phyloP scores from a whole-genome alignment of 2,113 vertebrate species.

The Sander lucioperca region DNA sequence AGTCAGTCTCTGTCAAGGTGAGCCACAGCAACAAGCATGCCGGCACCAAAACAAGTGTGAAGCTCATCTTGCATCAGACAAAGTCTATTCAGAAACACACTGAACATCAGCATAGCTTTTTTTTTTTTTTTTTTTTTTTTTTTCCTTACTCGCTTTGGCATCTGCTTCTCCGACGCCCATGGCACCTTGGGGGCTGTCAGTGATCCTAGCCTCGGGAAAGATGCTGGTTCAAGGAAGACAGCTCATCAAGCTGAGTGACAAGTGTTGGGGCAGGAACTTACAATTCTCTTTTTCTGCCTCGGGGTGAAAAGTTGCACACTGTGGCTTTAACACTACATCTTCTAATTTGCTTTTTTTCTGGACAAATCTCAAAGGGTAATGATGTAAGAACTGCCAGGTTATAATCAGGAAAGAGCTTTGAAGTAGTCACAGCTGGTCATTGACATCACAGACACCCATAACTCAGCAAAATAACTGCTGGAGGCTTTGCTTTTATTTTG shows the following conservation, averaged over 20 bases:
- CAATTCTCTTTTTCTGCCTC: slow-evolving; percentile 40
- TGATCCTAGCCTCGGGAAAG: slow-evolving; percentile 54
- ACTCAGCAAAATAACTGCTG: slow-evolving; percentile 13
- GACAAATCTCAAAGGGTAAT: slow-evolving; percentile 31
- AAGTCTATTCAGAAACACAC: slow-evolving; percentile 17
- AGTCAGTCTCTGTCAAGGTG: slow-evolving; percentile 34
- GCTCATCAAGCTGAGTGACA: slow-evolving; percentile 74
- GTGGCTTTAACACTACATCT: slow-evolving; percentile 36
- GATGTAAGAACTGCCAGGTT: slow-evolving; percentile 34
- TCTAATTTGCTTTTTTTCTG: slow-evolving; percentile 13
- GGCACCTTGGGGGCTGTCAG: slow-evolving; percentile 37
- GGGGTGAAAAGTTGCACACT: slow-evolving; percentile 43
- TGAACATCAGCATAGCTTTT: slow-evolving; percentile 3
- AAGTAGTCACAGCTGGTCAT: slow-evolving; percentile 39
- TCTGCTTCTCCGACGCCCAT: slow-evolving; percentile 17
- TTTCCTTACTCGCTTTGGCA: slow-evolving; percentile 2
- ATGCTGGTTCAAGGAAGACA: slow-evolving; percentile 48
- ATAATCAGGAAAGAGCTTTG: slow-evolving; percentile 40
- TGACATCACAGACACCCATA: neutral
- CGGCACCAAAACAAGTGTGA: slow-evolving; percentile 21
- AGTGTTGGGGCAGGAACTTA: slow-evolving; percentile 42
- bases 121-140: neutral
- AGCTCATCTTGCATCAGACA: slow-evolving; percentile 25
- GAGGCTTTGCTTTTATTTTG: neutral
- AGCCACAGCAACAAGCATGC: slow-evolving; percentile 1